phyloP scores from a whole-genome alignment of 2,888 invertebrate species.

The Lampropteryx suffumata region DNA sequence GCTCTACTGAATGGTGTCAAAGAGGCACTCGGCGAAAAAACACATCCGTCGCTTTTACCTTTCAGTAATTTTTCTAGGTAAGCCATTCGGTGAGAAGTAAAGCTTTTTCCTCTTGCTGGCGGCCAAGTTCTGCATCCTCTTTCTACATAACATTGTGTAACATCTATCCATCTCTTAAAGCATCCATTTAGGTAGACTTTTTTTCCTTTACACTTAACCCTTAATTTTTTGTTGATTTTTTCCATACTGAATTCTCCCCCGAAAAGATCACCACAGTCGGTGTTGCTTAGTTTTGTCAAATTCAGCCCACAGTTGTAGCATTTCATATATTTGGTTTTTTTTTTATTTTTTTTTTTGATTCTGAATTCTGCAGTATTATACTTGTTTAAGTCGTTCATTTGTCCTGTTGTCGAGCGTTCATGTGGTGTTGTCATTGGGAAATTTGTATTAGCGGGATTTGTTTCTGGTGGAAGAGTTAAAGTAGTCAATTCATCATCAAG shows the following conservation, averaged over 20 bases:
- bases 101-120: slow-evolving; percentile 40
- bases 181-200: slow-evolving; percentile 24
- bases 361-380: too few relatives aligned
- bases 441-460: too few relatives aligned
- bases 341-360: not conserved
- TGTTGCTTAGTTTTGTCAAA: slow-evolving; percentile 20
- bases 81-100: slow-evolving; percentile 37
- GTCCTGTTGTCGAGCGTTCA: too few relatives aligned
- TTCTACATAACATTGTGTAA: slow-evolving; percentile 45
- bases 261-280: slow-evolving; percentile 37
- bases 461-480: too few relatives aligned
- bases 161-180: slow-evolving; percentile 45
- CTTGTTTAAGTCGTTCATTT: too few relatives aligned
- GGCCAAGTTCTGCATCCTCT: slow-evolving; percentile 49
- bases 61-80: slow-evolving; percentile 40
- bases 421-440: too few relatives aligned
- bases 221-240: too few relatives aligned
- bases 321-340: not conserved
- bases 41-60: slow-evolving; percentile 43
- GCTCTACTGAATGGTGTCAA: slow-evolving; percentile 54
- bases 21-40: slow-evolving; percentile 50
- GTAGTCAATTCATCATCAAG: too few relatives aligned
- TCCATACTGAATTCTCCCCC: not conserved
- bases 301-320: slow-evolving; percentile 49
- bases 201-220: not conserved